Conservation (phyloP, 2,113 vertebrate species). For the Sminthopsis crassicaudata region DNA sequence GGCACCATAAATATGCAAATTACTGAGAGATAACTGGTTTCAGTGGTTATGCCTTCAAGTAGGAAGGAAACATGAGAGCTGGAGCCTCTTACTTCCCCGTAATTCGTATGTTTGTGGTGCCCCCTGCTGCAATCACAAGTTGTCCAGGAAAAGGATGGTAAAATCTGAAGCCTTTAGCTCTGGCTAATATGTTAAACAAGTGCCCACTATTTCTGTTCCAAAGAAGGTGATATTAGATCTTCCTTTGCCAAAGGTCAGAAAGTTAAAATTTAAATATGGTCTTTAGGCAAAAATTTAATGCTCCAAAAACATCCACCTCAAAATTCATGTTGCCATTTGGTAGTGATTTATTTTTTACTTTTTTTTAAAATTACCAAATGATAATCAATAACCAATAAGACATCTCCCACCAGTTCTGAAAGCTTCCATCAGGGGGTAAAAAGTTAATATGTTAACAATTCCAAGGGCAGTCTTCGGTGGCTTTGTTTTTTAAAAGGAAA, state of each 20-base stretch:
- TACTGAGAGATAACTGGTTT: slow-evolving; percentile 86
- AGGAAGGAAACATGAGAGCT: slow-evolving; percentile 70
- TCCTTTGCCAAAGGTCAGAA: slow-evolving; percentile 1
- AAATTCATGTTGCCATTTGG: slow-evolving; percentile 26
- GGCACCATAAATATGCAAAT: slow-evolving; percentile 91
- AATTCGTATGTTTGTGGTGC: slow-evolving; percentile 84
- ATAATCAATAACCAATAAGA: slow-evolving; percentile 50
- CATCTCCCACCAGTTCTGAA: slow-evolving; percentile 8
- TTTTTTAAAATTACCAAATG: slow-evolving; percentile 34
- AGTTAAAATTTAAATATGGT: slow-evolving; percentile 26
- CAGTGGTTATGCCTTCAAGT: slow-evolving; percentile 85
- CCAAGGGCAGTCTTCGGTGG: slow-evolving; percentile 59
- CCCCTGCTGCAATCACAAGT: slow-evolving; percentile 83
- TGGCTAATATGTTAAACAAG: slow-evolving; percentile 64
- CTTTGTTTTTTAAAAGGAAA: slow-evolving; percentile 45
- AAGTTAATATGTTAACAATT: slow-evolving; percentile 56
- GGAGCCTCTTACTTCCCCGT: slow-evolving; percentile 72
- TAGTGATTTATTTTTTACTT: slow-evolving; percentile 32
- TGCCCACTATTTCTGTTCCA: slow-evolving; percentile 29
- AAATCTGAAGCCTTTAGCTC: slow-evolving; percentile 68
- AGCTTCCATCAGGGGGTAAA: neutral
- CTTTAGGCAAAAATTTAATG: slow-evolving; percentile 33
- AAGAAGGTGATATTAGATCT: slow-evolving; percentile 19
- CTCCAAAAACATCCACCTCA: slow-evolving; percentile 19
- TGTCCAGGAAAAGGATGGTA: slow-evolving; percentile 74